Evolutionary conservation across 92 coral and sea anemone genomes (phyloP), one percentile per base, ranked within the genome.

Genomic region (Epizoanthus illoricatus): DNA sequence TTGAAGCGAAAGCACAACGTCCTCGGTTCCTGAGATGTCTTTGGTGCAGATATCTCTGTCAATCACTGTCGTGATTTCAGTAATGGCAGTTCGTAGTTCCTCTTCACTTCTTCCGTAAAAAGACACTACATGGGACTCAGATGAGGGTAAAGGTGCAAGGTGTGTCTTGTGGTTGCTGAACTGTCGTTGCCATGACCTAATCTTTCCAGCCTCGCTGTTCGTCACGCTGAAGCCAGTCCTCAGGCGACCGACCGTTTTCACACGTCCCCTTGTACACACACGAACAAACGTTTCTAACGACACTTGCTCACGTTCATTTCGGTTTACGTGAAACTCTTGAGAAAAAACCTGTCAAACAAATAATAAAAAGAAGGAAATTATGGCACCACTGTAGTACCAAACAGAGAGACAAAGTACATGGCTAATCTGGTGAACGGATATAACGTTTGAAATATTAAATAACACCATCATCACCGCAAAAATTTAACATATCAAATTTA

Each of bases 181-280:
- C 16, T 17, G 9, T 8, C 45, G 45, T 23, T 67, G 47, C 71
- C 71, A 67, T 45, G 8, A 17, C 47, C 36, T 11, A n/a, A 67
- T 24, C 71, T 67, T 28, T 17, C 12, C 43, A 9, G 45, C 71
- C 5, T 67, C 71, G 19, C 36, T 1, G 15, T 67, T 67, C 7
- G 19, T 28, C 71, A 67, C 73, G 40, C 4, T 68, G 21, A 68
- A 68, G 21, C 73, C 54, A 21, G 7, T 7, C 13, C 47, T 33
- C 73, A 36, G 40, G 40, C 73, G 73, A 5, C 73, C 73, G 21
- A 68, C 12, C 73, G 13, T 68, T n/a, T n/a, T 41, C 45, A 68
- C 73, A 15, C 52, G 11, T 68, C 52, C 73, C 54, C 45, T 15
- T 49, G 13, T 19, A 39, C 73, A 68, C 33, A 68, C 73, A 39